Base-by-base conservation (phyloP, 2,113 vertebrate genomes). In the Eleginops maclovinus region DNA sequence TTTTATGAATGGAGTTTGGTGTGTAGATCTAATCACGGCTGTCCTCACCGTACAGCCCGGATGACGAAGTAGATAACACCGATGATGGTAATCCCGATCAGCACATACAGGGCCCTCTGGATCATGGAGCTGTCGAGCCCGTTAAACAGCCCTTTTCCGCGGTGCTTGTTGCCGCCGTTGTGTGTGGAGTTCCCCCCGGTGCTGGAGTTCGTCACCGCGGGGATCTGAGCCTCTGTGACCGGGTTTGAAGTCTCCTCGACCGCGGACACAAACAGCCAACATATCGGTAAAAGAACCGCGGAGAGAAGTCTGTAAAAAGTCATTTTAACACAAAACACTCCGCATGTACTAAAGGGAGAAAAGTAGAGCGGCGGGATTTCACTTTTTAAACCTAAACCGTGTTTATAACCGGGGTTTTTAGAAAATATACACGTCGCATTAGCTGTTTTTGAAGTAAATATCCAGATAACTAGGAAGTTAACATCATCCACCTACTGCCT, bases 41-140 rank as follows among this genome's bases (percentile, higher is more conserved):
- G 28, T 19, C 36, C 89, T 90, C 74, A 93, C 91, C 90, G 46
- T 58, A 91, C 91, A 0, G 91, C 90, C 50, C 91, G 75, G 87
- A 91, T 63, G 19, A 93, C 81, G 88, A 93, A 92, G 88, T 91
- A 93, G 0, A 93, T 83, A 0, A 91, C 54, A 16, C 88, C 91
- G 50, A 90, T 47, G 10, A 22, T 16, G 46, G 86, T 91, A 86
- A 91, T 49, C 14, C 49, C 85, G 66, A 93, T 83, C 28, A 93
- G 88, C 53, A 91, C 91, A 75, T 91, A 93, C 19, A 91, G 76
- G 67, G 88, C 88, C 79, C 91, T 12, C 76, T 88, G 89, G 63
- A 92, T 85, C 91, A 87, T 91, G 1, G 83, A 87, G 73, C 83
- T 62, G 85, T 87, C 78, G 67, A 83, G 1, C 17, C 40, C 1